These are phyloP conservation scores for Hydrozoanthus tunicans DNA, from an alignment of 64 coral and sea anemone genomes.

Conservation along the genomic window DNA sequence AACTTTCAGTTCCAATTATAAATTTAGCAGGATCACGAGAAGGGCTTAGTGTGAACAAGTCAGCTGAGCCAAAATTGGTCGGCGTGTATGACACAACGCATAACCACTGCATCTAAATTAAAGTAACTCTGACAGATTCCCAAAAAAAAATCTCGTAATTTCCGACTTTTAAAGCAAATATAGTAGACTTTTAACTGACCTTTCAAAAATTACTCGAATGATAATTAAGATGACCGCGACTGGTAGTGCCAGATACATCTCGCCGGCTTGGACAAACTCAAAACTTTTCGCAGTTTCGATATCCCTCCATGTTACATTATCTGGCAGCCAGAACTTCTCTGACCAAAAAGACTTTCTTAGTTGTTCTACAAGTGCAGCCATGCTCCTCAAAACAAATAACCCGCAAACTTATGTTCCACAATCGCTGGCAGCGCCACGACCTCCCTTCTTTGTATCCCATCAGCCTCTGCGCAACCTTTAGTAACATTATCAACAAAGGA, in stretches of 20 bases:
- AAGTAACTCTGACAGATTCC: too few species aligned
- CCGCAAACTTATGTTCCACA: neutral
- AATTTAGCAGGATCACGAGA: too few species aligned
- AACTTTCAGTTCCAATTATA: too few species aligned
- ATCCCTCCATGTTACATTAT: constrained; percentile 39
- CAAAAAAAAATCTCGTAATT: too few species aligned
- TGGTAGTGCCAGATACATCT: constrained; percentile 39
- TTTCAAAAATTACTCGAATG: constrained; percentile 44
- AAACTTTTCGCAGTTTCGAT: constrained; percentile 28
- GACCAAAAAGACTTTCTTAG: constrained; percentile 49
- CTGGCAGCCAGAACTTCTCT: constrained; percentile 50
- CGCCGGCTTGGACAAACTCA: constrained; percentile 51
- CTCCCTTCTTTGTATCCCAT: constrained; percentile 37
- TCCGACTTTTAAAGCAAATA: too few species aligned
- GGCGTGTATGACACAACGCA: too few species aligned
- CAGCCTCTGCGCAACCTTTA: constrained; percentile 36
- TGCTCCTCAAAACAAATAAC: constrained; percentile 3
- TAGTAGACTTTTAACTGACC: neutral
- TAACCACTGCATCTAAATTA: too few species aligned
- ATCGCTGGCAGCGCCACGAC: constrained; percentile 11
- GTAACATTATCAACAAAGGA: too few species aligned
- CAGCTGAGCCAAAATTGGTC: too few species aligned
- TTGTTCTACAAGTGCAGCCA: constrained; percentile 35
- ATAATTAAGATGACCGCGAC: constrained; percentile 35
- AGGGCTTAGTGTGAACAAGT: too few species aligned